phyloP scores from a whole-genome alignment of 2,797 vertebrate species.

The Catamblyrhynchus diadema region DNA sequence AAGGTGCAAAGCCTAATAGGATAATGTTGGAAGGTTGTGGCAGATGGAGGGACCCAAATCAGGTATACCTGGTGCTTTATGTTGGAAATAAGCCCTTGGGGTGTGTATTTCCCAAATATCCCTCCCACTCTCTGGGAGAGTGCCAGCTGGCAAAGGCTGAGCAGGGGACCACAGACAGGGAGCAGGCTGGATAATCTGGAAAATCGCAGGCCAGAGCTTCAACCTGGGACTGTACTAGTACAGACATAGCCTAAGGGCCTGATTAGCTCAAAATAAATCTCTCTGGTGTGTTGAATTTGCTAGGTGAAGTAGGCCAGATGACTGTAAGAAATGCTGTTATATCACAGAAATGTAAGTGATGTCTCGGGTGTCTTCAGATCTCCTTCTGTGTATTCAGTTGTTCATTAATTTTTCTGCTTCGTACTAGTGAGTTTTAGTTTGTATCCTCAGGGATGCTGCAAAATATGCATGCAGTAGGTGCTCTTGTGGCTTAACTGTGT shows the following conservation, averaged over 20 bases:
- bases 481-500: background rate
- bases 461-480: background rate
- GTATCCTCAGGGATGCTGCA: background rate
- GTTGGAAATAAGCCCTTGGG: background rate
- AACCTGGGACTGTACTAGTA: background rate
- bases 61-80: background rate
- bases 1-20: background rate
- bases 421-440: background rate
- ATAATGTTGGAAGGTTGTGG: background rate
- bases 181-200: background rate
- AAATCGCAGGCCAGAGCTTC: background rate
- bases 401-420: background rate
- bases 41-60: background rate
- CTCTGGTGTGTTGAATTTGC: background rate
- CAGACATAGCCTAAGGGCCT: constrained; percentile 22
- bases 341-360: background rate
- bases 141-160: background rate
- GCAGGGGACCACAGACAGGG: background rate
- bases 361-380: background rate
- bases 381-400: background rate
- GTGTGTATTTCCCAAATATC: background rate
- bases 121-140: fast-evolving
- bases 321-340: background rate
- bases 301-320: constrained; percentile 25
- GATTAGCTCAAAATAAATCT: background rate